Evolutionary conservation across 2,113 vertebrate species (phyloP).

Genomic region (Otis tarda): DNA sequence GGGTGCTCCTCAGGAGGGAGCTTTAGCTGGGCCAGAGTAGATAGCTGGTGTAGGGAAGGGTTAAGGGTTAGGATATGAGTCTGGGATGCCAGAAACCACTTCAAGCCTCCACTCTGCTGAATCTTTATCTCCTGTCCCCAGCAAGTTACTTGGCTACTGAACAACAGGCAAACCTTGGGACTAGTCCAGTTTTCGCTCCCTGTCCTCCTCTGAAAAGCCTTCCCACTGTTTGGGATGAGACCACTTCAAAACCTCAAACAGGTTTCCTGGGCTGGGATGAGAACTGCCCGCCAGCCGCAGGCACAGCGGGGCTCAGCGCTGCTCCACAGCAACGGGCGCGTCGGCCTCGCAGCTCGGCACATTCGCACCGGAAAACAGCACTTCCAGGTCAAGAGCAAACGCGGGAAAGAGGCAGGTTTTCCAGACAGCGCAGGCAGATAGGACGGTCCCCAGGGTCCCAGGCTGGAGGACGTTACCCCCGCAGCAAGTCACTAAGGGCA

Average conservation of each 20-base stretch:
- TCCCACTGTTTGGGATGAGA: neutral
- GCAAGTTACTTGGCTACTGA: constrained; percentile 18
- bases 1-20: neutral
- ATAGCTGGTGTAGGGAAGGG: neutral
- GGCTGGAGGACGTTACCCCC: neutral
- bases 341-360: neutral
- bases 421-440: neutral
- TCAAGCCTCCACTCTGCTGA: neutral
- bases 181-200: neutral
- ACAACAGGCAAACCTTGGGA: neutral
- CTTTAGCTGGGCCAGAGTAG: neutral
- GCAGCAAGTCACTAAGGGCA: neutral
- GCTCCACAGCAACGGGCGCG: neutral
- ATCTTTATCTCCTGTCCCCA: constrained; percentile 23
- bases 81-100: constrained; percentile 33
- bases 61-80: neutral
- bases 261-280: constrained; percentile 13
- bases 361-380: constrained; percentile 16
- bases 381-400: constrained; percentile 25
- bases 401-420: neutral
- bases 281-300: neutral
- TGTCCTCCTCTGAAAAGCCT: neutral
- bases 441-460: neutral
- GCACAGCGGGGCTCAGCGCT: neutral
- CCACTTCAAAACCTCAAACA: neutral